These are phyloP conservation scores for Adrianichthys oophorus DNA, from an alignment of 2,797 vertebrate genomes.

Conservation along the genomic window DNA sequence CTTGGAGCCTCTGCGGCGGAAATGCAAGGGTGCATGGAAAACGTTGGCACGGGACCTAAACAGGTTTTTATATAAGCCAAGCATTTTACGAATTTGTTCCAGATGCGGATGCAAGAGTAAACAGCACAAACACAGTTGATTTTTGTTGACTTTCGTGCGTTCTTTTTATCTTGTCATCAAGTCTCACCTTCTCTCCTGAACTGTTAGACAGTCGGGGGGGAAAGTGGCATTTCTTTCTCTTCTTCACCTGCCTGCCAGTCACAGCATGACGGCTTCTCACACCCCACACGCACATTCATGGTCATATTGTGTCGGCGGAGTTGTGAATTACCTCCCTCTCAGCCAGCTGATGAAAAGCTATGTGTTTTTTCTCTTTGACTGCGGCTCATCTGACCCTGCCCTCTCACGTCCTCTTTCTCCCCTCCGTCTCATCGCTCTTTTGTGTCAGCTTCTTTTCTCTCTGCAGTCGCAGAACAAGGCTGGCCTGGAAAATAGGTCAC, in stretches of 20 bases:
- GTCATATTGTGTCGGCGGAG: slow-evolving; percentile 63
- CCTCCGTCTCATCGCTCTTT: slow-evolving; percentile 58
- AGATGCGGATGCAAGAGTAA: slow-evolving; percentile 14
- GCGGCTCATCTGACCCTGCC: slow-evolving; percentile 67
- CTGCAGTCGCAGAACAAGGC: slow-evolving; percentile 59
- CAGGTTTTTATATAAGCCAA: too few relatives aligned
- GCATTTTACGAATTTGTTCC: slow-evolving; percentile 30
- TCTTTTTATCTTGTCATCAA: slow-evolving; percentile 31
- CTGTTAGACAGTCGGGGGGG: slow-evolving; percentile 44
- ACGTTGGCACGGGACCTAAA: slow-evolving; percentile 55
- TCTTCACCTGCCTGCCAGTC: slow-evolving; percentile 61
- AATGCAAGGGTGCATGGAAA: slow-evolving; percentile 59
- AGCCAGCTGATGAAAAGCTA: slow-evolving; percentile 70
- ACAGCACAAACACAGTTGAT: slow-evolving; percentile 48
- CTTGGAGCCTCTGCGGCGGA: slow-evolving; percentile 50
- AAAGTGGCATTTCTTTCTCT: slow-evolving; percentile 60
- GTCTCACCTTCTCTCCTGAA: slow-evolving; percentile 53
- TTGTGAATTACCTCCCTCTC: slow-evolving; percentile 77
- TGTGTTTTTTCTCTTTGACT: slow-evolving; percentile 72
- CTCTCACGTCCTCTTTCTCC: slow-evolving; percentile 33
- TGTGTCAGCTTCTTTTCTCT: slow-evolving; percentile 62
- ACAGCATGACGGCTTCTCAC: slow-evolving; percentile 62
- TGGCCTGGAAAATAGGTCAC: slow-evolving; percentile 74
- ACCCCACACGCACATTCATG: slow-evolving; percentile 47
- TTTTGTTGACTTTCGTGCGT: slow-evolving; percentile 35